Evolutionary conservation across 23 tunicate genomes (phyloP), one percentile per base, ranked within the genome.

Genomic region (Diplosoma virens): DNA sequence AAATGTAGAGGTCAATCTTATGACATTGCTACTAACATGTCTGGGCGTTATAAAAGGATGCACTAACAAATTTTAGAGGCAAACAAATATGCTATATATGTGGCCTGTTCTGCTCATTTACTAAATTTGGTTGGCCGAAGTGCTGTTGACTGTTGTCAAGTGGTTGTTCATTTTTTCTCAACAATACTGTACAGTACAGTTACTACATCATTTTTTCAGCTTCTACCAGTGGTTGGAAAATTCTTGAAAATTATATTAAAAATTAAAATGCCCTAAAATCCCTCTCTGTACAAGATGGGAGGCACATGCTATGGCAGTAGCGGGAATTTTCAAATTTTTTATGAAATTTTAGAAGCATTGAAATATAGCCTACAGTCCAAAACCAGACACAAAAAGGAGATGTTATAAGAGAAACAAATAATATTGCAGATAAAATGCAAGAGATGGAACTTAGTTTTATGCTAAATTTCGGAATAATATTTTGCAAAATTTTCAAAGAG

Each of bases 341-440:
- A 22, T 2, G 22, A 30, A 67, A 67, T 67, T 67, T 33, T 67
- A 67, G 75, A 67, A 67, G 75, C 48, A 67, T 67, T 67, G 14
- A 14, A 41, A 41, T 41, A 66, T 21, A 63, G 29, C 4, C 26
- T 4, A 67, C 33, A 67, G 75, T 1, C 2, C 25, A 36, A 3
- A 50, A 67, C 58, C 75, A 67, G 58, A 25, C 45, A 30, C 75
- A 67, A 67, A 67, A 67, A 32, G 75, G 75, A 30, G 75, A 67
- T 33, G 58, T 32, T 30, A 67, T 30, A 67, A 67, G 75, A 36
- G 75, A 67, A 36, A 50, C 75, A 67, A 67, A 67, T 31, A 67
- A 67, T 67, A 67, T 67, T 67, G 75, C 75, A 67, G 75, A 4
- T 4, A 33, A 36, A 3, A 67, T 60, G 68, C 2, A 60, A 60